Percentiles rank a stretch among this genome's conserved stretches.
These are phyloP conservation scores for Mastomys coucha DNA, from an alignment of 2,113 vertebrate genomes.

Conservation along the genomic window DNA sequence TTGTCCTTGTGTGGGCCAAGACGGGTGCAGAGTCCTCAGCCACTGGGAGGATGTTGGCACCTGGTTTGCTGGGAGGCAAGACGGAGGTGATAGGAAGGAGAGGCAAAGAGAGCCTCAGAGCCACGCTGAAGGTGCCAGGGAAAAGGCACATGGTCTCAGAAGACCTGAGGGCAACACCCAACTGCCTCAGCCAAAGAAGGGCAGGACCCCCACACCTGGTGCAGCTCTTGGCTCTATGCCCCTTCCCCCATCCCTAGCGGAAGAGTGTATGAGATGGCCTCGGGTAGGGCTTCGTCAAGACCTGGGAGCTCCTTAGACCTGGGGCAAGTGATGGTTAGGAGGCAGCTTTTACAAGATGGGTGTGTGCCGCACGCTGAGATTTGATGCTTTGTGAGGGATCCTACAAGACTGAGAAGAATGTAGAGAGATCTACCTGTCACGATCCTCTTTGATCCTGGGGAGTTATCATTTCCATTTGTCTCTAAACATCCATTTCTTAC, in stretches of 20 bases:
- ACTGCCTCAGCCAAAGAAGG: not conserved
- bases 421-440: not conserved
- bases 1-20: slow-evolving; percentile 60
- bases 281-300: not conserved
- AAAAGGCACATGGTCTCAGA: not conserved
- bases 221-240: not conserved
- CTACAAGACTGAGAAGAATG: not conserved
- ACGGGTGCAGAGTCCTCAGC: not conserved
- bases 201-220: not conserved
- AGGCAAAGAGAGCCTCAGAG: not conserved
- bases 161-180: not conserved
- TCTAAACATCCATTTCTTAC: not conserved
- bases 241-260: not conserved
- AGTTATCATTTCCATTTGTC: not conserved
- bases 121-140: not conserved
- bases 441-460: not conserved
- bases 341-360: not conserved
- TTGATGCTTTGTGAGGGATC: not conserved
- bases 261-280: not conserved
- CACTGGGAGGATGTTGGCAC: not conserved
- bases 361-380: not conserved
- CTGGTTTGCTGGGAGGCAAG: slow-evolving; percentile 25
- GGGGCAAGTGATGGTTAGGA: not conserved
- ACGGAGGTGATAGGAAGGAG: not conserved
- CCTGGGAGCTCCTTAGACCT: not conserved